A percentile compares a stretch with the other conserved stretches of the same genome.
phyloP scores from a whole-genome alignment of 2,888 invertebrate genomes.

The Stenodema calcarata region DNA sequence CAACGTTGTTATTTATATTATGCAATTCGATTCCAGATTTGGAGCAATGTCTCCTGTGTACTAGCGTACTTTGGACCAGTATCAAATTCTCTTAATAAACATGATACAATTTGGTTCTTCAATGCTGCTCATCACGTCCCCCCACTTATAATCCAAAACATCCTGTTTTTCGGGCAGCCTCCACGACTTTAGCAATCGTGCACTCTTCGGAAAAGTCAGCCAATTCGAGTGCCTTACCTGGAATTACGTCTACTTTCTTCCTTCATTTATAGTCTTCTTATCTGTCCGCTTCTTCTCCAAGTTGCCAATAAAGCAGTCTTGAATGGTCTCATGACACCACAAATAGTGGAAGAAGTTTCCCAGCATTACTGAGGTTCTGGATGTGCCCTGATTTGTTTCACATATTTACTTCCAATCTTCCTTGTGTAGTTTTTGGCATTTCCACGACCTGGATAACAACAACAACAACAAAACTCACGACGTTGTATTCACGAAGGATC shows the following conservation, averaged over 20 bases:
- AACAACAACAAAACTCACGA: too few species aligned
- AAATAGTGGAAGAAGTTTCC: too few species aligned
- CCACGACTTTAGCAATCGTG: conserved; percentile 46
- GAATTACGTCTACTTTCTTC: conserved; percentile 45
- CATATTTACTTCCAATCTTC: too few species aligned
- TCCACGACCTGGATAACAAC: too few species aligned
- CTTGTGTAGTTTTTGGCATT: too few species aligned
- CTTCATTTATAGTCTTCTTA: conserved; percentile 36
- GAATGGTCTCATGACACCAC: conserved; percentile 27
- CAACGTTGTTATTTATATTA: background rate
- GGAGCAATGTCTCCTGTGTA: background rate
- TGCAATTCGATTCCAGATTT: background rate
- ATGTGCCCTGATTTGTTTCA: too few species aligned
- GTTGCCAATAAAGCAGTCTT: conserved; percentile 41
- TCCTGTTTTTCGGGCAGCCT: conserved; percentile 49
- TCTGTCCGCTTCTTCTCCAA: conserved; percentile 39
- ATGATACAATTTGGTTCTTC: conserved; percentile 36
- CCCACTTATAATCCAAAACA: conserved; percentile 38
- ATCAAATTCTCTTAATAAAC: conserved; percentile 7
- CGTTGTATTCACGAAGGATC: too few species aligned
- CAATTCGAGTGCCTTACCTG: conserved; percentile 38
- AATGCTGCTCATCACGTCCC: conserved; percentile 39
- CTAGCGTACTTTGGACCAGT: conserved; percentile 14
- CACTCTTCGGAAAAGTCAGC: conserved; percentile 31
- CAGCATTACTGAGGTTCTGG: too few species aligned